Evolutionary conservation across 2,888 invertebrate genomes (phyloP).

Genomic region (Napeogenes inachia): DNA sequence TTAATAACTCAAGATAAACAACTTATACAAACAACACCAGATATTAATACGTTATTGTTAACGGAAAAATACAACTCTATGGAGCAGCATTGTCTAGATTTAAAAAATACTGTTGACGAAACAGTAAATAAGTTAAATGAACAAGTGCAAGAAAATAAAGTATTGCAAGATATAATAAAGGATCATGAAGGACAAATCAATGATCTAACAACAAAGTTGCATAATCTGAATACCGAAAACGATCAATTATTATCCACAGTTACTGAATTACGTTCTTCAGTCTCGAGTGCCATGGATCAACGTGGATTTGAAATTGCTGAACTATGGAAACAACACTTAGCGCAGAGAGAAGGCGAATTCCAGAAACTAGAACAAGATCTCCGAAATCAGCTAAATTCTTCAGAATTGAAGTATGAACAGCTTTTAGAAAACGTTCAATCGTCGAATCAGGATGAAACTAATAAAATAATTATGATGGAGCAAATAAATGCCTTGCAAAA

Average conservation of each 20-base stretch:
- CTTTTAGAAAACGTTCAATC: conserved; percentile 66
- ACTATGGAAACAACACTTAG: conserved; percentile 83
- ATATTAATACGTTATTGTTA: conserved; percentile 35
- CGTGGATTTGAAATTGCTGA: conserved; percentile 82
- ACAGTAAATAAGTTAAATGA: not conserved
- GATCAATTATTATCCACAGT: conserved; percentile 66
- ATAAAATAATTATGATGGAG: conserved; percentile 59
- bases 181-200: conserved; percentile 11
- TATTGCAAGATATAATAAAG: not conserved
- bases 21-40: conserved; percentile 20
- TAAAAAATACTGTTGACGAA: conserved; percentile 32
- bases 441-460: conserved; percentile 69
- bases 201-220: conserved; percentile 53
- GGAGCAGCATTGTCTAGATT: conserved; percentile 48
- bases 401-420: conserved; percentile 70
- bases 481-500: conserved; percentile 62
- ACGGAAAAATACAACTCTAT: conserved; percentile 43
- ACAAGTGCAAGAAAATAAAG: conserved; percentile 1
- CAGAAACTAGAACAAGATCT: conserved; percentile 70
- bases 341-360: conserved; percentile 80
- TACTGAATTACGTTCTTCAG: conserved; percentile 64
- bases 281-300: conserved; percentile 79
- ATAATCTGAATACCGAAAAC: conserved; percentile 63
- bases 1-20: conserved; percentile 9
- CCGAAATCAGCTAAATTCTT: conserved; percentile 68